Evolutionary conservation across 2,888 invertebrate genomes (phyloP), one percentile per base, ranked within the genome.

Genomic region (Arenicola marina): DNA sequence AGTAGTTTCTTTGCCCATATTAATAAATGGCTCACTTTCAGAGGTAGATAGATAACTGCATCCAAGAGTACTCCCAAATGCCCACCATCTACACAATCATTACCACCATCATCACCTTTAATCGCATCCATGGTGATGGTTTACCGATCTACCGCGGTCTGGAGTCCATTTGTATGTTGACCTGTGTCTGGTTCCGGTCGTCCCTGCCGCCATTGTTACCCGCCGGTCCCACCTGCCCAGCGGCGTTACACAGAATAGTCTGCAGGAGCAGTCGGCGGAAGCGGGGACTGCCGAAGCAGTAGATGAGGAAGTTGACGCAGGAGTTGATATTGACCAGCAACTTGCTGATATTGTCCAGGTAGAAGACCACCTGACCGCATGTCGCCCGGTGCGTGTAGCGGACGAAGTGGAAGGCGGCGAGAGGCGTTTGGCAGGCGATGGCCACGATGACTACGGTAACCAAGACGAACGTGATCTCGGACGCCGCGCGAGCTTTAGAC

Each of bases 371-470:
- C 46, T 69, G 57, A 2, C 69, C 69, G 45, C 72, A 72, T 11
- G 43, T 2, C 54, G 62, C 59, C 4, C 43, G 28, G 45, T 53
- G 44, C 4, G 38, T 24, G 55, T 68, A 69, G 21, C 72, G 61
- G 7, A 72, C 67, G 54, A 68, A 69, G 56, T 72, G 72, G 59
- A 72, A 72, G 26, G 66, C 65, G 31, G 67, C 68, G 21, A 72
- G 51, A 2, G 72, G 72, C 1, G 68, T 65, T 54, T 72, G 72
- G 46, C 72, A 71, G 15, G 62, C 48, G 2, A 72, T 72, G 24
- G 72, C 65, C 18, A 71, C 71, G 4, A 72, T 59, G 1, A 72
- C 66, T 0, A 71, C 71, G 1, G 65, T 53, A n/a, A 67, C 60
- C 18, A 72, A 57, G 1, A 71, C 58, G 44, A 70, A 57, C 18